These are phyloP conservation scores for Drosophila mayaguana DNA, from an alignment of 2,888 invertebrate species.

Conservation along the genomic window DNA sequence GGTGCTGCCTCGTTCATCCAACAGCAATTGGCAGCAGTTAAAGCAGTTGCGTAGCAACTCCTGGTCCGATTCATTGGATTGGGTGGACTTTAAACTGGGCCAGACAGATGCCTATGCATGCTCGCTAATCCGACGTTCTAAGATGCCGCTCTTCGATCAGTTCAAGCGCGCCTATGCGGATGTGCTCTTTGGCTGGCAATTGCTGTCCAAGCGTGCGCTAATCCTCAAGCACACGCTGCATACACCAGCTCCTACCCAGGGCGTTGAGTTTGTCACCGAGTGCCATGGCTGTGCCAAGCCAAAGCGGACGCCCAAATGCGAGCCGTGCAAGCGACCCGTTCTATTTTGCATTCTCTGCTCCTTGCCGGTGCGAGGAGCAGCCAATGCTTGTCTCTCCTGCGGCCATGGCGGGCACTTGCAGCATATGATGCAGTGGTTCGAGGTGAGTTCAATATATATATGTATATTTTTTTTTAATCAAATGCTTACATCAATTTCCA, in stretches of 20 bases:
- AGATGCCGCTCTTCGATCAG: constrained; percentile 88
- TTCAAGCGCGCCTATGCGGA: constrained; percentile 96
- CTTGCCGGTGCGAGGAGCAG: constrained; percentile 92
- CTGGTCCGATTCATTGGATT: constrained; percentile 94
- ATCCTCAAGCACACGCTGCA: constrained; percentile 88
- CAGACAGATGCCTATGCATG: constrained; percentile 76
- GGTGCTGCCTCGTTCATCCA: constrained; percentile 89
- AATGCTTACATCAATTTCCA: constrained; percentile 1
- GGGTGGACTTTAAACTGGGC: constrained; percentile 69
- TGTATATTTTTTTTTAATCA: background rate
- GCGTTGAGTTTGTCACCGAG: constrained; percentile 91
- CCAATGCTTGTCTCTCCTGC: constrained; percentile 94
- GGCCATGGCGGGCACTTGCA: constrained; percentile 96
- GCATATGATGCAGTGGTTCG: constrained; percentile 94
- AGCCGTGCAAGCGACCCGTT: constrained; percentile 90
- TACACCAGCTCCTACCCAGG: constrained; percentile 86
- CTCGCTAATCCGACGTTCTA: constrained; percentile 82
- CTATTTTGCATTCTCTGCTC: constrained; percentile 94
- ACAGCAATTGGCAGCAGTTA: constrained; percentile 88
- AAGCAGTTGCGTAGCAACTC: constrained; percentile 93
- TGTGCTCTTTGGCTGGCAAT: constrained; percentile 93
- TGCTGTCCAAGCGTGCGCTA: constrained; percentile 91
- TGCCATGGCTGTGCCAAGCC: constrained; percentile 90
- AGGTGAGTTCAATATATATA: constrained; percentile 60
- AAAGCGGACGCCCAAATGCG: constrained; percentile 89